These are phyloP conservation scores for Coracopsis vasa DNA, from an alignment of 2,113 vertebrate genomes.

Conservation along the genomic window DNA sequence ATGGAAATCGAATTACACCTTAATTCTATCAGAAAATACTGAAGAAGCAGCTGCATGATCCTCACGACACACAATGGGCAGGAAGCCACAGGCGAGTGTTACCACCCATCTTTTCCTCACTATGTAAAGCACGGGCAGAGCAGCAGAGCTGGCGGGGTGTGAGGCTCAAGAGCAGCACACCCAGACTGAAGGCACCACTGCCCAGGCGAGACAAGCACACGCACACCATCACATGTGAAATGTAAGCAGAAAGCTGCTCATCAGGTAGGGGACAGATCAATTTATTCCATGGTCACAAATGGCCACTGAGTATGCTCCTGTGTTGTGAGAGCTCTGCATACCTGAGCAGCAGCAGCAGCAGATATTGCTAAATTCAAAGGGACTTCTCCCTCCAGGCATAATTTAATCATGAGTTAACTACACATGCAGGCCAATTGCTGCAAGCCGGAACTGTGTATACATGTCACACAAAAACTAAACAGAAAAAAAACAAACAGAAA, in stretches of 20 bases:
- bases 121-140: background rate
- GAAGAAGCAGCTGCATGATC: background rate
- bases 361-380: background rate
- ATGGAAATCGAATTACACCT: background rate
- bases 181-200: too few species aligned
- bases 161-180: background rate
- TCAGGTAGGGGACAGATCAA: too few species aligned
- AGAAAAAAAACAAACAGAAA: background rate
- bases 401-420: background rate
- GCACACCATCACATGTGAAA: fast-evolving
- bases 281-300: background rate
- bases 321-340: background rate
- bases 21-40: background rate
- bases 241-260: background rate
- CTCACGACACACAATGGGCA: background rate
- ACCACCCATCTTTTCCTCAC: background rate
- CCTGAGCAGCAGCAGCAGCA: background rate
- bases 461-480: background rate
- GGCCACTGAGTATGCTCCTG: background rate
- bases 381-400: background rate
- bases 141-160: background rate
- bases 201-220: background rate
- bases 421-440: background rate
- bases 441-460: background rate
- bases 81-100: background rate